Evolutionary conservation across 2,888 invertebrate genomes (phyloP).

Genomic region (Agriotes lineatus): DNA sequence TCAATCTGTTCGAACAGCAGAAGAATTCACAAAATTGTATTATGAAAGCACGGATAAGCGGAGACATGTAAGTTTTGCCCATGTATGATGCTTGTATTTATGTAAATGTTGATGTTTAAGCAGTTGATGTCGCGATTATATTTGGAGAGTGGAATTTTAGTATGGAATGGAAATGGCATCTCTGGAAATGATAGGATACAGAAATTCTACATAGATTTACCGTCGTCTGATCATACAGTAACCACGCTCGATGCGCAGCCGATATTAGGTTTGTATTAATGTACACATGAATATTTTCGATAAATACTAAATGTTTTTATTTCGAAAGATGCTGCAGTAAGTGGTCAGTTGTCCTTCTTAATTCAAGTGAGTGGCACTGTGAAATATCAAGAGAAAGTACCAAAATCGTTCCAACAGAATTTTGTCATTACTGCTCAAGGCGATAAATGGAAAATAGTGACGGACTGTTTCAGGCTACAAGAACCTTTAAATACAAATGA

Average conservation of each 20-base stretch:
- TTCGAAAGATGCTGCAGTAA: conserved; percentile 80
- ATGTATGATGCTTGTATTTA: not conserved
- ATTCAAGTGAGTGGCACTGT: conserved; percentile 89
- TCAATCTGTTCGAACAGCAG: conserved; percentile 86
- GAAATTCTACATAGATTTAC: conserved; percentile 87
- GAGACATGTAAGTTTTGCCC: conserved; percentile 75
- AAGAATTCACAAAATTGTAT: conserved; percentile 90
- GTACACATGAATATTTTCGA: not conserved
- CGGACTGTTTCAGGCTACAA: conserved; percentile 88
- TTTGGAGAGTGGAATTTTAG: conserved; percentile 83
- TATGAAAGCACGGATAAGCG: conserved; percentile 91
- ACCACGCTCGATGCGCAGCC: conserved; percentile 91
- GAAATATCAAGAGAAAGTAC: conserved; percentile 73
- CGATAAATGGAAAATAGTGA: conserved; percentile 94
- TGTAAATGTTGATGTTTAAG: not conserved
- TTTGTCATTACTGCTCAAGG: conserved; percentile 89
- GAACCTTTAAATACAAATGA: conserved; percentile 63
- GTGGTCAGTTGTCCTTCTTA: conserved; percentile 83
- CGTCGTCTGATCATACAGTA: conserved; percentile 82
- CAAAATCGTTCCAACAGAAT: conserved; percentile 84
- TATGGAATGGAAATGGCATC: conserved; percentile 94
- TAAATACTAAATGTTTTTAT: too few relatives aligned
- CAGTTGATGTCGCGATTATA: conserved; percentile 85
- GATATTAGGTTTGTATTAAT: conserved; percentile 69
- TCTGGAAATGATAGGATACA: conserved; percentile 85